Base-by-base conservation (phyloP, 2,888 invertebrate species). In the Notodonta ziczac region DNA sequence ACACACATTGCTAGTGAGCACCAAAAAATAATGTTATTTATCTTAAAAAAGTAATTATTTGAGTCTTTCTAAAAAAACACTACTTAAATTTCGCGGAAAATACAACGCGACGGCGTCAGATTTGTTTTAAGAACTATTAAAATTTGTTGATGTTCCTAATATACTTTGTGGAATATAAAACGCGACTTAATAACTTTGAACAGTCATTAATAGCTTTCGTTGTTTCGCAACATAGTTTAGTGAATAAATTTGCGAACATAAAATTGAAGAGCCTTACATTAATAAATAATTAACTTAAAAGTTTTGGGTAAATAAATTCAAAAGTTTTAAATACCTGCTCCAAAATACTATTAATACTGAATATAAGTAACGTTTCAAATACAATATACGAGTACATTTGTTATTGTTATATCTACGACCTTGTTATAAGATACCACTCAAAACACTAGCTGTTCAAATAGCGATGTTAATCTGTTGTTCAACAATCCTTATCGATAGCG, bases 401-500 rank as follows among this genome's bases (percentile, higher is more conserved):
- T 35, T 35, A 35, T 35, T 1, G 35, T 35, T 35, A 35, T 35
- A 35, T 42, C 42, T 42, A 24, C 32, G 52, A 32, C 52, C 52
- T 13, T 32, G 32, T 32, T 52, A 8, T 10, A 24, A 24, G 24
- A n/a, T 24, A 32, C 52, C 32, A 32, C 52, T 32, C 32, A 14
- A 32, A 56, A 58, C 61, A 63, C 53, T 58, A 62, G 55, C 56
- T 57, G 9, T 44, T 32, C 53, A 62, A 74, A 74, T 63, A 70
- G 52, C 62, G 67, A 62, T 72, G 62, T 66, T 70, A 77, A 79
- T 77, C 78, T 67, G 66, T 71, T 72, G 74, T 72, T 63, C 51
- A 72, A 75, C 70, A 70, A 62, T 72, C 76, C 71, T 76, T 77
- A 82, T 75, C 73, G 72, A 78, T 75, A 66, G 66, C 72, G 74